Evolutionary conservation across 2,888 invertebrate species (phyloP).

Genomic region (Ophion ellenae): DNA sequence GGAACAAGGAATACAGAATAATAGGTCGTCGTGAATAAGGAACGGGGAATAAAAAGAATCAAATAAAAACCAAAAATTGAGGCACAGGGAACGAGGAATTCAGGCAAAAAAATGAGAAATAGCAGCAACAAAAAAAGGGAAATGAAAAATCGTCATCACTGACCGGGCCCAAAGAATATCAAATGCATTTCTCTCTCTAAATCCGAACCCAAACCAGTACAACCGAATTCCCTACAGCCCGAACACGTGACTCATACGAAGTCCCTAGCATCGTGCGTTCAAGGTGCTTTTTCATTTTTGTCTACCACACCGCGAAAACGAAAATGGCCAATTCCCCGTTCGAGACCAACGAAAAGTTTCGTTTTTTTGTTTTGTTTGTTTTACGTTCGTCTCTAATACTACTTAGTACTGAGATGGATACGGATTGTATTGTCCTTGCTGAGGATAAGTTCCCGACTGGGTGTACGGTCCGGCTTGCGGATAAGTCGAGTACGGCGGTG

Average conservation of each 20-base stretch:
- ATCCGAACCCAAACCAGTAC: background rate
- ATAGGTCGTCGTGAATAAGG: no score
- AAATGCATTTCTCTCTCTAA: no score
- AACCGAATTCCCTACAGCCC: background rate
- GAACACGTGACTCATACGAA: no score
- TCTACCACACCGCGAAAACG: background rate
- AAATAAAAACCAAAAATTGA: no score
- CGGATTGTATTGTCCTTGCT: slow-evolving; percentile 77
- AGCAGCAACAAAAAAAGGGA: no score
- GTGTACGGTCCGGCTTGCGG: slow-evolving; percentile 74
- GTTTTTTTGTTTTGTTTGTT: background rate
- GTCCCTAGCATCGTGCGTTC: no score
- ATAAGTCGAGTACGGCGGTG: slow-evolving; percentile 79
- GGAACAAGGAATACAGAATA: no score
- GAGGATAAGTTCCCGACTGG: slow-evolving; percentile 71
- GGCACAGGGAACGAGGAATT: no score
- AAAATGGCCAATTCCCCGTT: background rate
- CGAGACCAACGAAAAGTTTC: background rate
- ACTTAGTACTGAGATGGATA: slow-evolving; percentile 73
- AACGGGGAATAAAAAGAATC: no score
- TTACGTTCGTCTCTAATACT: background rate
- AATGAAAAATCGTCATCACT: no score
- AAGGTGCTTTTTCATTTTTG: background rate
- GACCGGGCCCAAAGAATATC: no score
- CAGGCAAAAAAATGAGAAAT: no score